Base-by-base conservation (phyloP, 2,888 invertebrate genomes). In the Callyntrura guangdongensis region DNA sequence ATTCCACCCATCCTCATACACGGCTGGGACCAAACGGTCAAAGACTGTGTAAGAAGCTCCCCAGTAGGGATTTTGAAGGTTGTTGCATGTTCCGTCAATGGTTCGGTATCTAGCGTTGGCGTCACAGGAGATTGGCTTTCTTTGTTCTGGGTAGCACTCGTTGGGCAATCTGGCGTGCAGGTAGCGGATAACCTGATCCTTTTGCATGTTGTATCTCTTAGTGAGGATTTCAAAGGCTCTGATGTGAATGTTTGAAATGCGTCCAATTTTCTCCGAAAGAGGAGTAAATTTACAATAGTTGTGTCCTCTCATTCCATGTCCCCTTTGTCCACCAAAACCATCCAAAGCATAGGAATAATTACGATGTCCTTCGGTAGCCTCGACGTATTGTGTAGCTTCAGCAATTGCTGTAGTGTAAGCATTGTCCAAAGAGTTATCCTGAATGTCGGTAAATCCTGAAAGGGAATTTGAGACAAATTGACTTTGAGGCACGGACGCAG, bases 211-310 rank as follows among this genome's bases (percentile, higher is more conserved):
- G 67, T 93, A 86, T 82, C 91, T 72, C 84, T 93, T 91, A n/a
- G 92, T 93, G 3, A 94, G 90, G 27, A 92, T 93, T 86, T 94
- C 93, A 77, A 91, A 94, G 14, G 93, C 93, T 67, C 92, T 92
- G 53, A 94, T 90, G 67, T 94, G 89, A 53, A 93, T 86, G 67
- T 94, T 93, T 36, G 92, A 93, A 25, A 92, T 84, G 47, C 91
- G 89, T 8, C 93, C 94, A 47, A 94, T 93, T 89, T 93, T 93
- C 77, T 93, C 90, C 4, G 93, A 93, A 25, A 92, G 91, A 2
- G 93, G 91, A 14, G 94, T 93, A 72, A 93, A 94, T 89, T 94
- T 94, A 90, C 93, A 93, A 74, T 94, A 94, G 49, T 93, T 93
- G 36, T 93, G 93, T 9, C 93, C 93, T 11, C 90, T 81, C 91